Base-by-base conservation (phyloP, 37 sponge, comb jelly and placozoan genomes). In the Beroe forskalii region DNA sequence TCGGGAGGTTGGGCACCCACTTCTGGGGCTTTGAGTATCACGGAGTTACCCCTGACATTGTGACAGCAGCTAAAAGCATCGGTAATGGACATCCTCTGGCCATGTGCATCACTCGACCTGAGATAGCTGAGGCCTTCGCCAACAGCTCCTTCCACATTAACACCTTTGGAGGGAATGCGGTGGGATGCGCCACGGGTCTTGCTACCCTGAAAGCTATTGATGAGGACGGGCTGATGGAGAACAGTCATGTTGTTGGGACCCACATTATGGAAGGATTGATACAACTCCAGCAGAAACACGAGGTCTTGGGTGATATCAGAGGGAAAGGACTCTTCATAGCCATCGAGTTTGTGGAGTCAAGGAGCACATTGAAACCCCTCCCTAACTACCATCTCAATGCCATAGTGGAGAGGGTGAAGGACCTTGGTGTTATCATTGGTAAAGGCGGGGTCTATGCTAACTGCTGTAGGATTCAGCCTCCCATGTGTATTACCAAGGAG, bases 101-200 rank as follows among this genome's bases (percentile, higher is more conserved):
- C 30, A 96, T 96, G 32, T 93, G 94, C 23, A 93, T 96, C 32
- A 97, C 98, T 32, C 94, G 93, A 69, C 38, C 92, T 93, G 97
- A 95, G 91, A 95, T 97, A 90, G 96, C 96, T 23, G 41, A 75
- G 62, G 76, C 92, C 0, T 67, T 97, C 90, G 62, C 93, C 4
- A 89, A 89, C 32, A 64, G 67, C 35, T 92, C 98, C 3, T 63
- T 95, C 0, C 95, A 97, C 91, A 93, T 95, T 93, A 97, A 97
- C 91, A 97, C 98, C 22, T 97, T 91, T 62, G 98, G 98, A 24
- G 98, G 98, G 0, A 97, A 97, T 92, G 94, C 98, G 3, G 31
- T 97, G 69, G 94, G 94, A n/a, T 94, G 95, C 72, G 93, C 96
- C 41, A 94, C 93, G 20, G 98, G 92, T 0, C 93, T 94, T 62